These are phyloP conservation scores for Sclerodermus sp. DNA, from an alignment of 2,888 invertebrate genomes.

Conservation along the genomic window DNA sequence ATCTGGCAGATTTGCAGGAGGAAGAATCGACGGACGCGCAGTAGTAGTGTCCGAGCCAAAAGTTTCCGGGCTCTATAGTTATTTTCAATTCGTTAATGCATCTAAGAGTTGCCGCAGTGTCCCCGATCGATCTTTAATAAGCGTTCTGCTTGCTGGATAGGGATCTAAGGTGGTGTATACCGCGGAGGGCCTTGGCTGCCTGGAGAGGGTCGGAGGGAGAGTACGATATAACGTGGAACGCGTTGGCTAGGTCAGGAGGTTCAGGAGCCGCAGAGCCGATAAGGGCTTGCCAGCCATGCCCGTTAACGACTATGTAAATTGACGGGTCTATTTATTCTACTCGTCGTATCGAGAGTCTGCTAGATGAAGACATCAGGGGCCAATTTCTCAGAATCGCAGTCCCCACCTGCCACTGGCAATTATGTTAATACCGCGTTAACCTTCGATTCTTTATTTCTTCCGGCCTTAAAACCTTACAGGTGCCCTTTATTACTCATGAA, in stretches of 20 bases:
- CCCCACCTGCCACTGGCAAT: constrained; percentile 16
- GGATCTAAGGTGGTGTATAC: constrained; percentile 18
- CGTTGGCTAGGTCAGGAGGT: constrained; percentile 47
- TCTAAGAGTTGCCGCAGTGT: constrained; percentile 24
- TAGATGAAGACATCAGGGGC: constrained; percentile 44
- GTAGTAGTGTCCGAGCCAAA: constrained; percentile 5
- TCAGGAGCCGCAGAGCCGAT: constrained; percentile 42
- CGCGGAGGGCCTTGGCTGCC: constrained; percentile 13
- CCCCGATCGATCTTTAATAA: constrained; percentile 42
- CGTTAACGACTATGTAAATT: constrained; percentile 55
- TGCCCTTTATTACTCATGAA: too few relatives aligned
- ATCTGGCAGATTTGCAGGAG: too few relatives aligned
- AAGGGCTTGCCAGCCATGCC: constrained; percentile 47
- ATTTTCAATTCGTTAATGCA: constrained; percentile 22
- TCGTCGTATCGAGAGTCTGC: constrained; percentile 40
- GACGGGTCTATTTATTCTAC: constrained; percentile 54
- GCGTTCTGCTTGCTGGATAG: constrained; percentile 20
- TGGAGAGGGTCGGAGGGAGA: constrained; percentile 15
- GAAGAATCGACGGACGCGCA: constrained; percentile 11
- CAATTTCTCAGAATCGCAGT: constrained; percentile 30
- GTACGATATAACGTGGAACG: constrained; percentile 32
- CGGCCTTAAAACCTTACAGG: too few relatives aligned
- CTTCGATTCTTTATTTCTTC: not conserved
- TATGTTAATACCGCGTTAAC: constrained; percentile 30
- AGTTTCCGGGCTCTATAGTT: constrained; percentile 9